phyloP scores from a whole-genome alignment of 30 jellyfish, hydroid and myxozoan species.

The Rhopilema esculentum region DNA sequence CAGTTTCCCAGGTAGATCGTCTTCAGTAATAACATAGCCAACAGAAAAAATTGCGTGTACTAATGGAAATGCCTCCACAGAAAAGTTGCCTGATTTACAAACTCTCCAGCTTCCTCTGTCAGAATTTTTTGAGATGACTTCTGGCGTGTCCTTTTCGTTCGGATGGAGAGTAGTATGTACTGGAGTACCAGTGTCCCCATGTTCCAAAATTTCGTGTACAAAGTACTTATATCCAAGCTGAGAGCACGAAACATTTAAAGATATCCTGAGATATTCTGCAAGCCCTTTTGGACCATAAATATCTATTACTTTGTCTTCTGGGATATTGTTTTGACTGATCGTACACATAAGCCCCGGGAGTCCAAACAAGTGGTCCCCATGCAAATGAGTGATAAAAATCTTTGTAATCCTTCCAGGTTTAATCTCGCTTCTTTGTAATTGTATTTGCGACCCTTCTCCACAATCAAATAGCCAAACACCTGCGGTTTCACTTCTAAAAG shows the following conservation, averaged over 20 bases:
- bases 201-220: conserved; percentile 74
- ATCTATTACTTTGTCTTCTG: conserved; percentile 61
- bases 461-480: conserved; percentile 93
- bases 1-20: conserved; percentile 84
- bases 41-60: conserved; percentile 76
- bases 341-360: conserved; percentile 96
- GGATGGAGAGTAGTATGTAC: conserved; percentile 31
- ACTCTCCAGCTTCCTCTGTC: conserved; percentile 36
- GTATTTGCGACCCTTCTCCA: conserved; percentile 98
- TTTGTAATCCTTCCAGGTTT: conserved; percentile 78
- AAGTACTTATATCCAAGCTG: conserved; percentile 64
- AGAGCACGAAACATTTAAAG: conserved; percentile 72
- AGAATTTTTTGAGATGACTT: not conserved
- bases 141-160: conserved; percentile 52
- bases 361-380: conserved; percentile 98
- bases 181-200: not conserved
- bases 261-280: conserved; percentile 63
- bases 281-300: conserved; percentile 89
- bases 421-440: conserved; percentile 83
- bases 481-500: conserved; percentile 62
- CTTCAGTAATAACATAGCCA: conserved; percentile 81
- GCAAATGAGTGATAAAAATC: conserved; percentile 90
- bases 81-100: conserved; percentile 29
- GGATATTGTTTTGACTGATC: conserved; percentile 64
- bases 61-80: conserved; percentile 64